Percentiles rank a stretch among this genome's conserved stretches.
phyloP scores from a whole-genome alignment of 1,140 invertebrate genomes.

The Hypsibius dujardini region DNA sequence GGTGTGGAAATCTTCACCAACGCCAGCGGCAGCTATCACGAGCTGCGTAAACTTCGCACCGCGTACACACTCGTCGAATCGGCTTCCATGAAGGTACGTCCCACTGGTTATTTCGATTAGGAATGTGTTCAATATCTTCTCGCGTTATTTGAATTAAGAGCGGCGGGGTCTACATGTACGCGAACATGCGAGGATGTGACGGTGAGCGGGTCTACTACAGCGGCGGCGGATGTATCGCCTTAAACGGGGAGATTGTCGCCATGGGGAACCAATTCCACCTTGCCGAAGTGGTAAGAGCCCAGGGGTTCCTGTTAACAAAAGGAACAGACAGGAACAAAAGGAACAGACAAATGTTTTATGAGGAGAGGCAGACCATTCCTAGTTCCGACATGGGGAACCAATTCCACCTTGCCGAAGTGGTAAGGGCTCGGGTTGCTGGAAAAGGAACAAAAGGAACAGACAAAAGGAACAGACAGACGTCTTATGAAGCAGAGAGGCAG shows the following conservation, averaged over 20 bases:
- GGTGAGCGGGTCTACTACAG: constrained; percentile 86
- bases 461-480: no score
- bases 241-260: constrained; percentile 74
- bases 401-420: no score
- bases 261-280: constrained; percentile 69
- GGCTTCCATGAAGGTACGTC: constrained; percentile 56
- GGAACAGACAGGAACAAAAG: no score
- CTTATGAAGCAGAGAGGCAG: no score
- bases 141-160: constrained; percentile 30
- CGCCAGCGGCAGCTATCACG: constrained; percentile 66
- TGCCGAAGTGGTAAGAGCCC: constrained; percentile 65
- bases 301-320: no score
- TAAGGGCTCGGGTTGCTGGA: no score
- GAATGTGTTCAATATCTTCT: constrained; percentile 7
- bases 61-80: constrained; percentile 70
- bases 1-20: constrained; percentile 93
- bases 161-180: constrained; percentile 85
- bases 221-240: constrained; percentile 70
- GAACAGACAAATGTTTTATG: no score
- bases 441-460: no score
- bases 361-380: no score
- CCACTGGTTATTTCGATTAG: no score
- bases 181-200: constrained; percentile 88
- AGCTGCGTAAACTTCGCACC: constrained; percentile 75
- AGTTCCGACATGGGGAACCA: no score